Conservation (phyloP, 2,797 vertebrate genomes). For the Trachops cirrhosus region DNA sequence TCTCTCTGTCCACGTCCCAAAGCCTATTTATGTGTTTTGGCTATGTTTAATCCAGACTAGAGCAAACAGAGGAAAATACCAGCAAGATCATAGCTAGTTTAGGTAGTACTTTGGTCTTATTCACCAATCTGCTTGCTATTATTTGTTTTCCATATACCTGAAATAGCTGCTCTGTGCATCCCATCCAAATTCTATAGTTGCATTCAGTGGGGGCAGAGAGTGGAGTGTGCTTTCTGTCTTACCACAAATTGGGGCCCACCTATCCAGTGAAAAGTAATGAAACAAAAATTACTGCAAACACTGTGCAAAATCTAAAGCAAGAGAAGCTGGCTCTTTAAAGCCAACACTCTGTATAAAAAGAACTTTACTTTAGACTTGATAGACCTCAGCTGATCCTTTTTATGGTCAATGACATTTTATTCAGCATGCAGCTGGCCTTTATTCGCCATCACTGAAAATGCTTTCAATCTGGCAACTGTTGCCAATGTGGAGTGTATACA, state of each 20-base stretch:
- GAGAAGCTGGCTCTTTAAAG: not conserved
- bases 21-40: not conserved
- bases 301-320: not conserved
- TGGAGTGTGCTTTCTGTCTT: not conserved
- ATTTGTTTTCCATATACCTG: not conserved
- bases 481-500: not conserved
- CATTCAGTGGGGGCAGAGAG: not conserved
- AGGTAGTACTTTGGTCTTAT: not conserved
- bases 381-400: not conserved
- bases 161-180: not conserved
- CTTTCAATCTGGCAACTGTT: not conserved
- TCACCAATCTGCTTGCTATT: not conserved
- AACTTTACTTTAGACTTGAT: not conserved
- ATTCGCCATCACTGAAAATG: slow-evolving; percentile 13
- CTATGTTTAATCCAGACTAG: not conserved
- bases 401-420: slow-evolving; percentile 31
- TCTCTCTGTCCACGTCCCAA: not conserved
- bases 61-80: not conserved
- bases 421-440: slow-evolving; percentile 30
- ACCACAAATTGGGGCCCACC: not conserved
- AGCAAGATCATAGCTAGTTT: not conserved
- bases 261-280: not conserved
- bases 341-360: not conserved
- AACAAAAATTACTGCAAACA: not conserved
- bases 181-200: not conserved